Evolutionary conservation across 2,888 invertebrate species (phyloP).

Genomic region (Temnothorax rugatulus): DNA sequence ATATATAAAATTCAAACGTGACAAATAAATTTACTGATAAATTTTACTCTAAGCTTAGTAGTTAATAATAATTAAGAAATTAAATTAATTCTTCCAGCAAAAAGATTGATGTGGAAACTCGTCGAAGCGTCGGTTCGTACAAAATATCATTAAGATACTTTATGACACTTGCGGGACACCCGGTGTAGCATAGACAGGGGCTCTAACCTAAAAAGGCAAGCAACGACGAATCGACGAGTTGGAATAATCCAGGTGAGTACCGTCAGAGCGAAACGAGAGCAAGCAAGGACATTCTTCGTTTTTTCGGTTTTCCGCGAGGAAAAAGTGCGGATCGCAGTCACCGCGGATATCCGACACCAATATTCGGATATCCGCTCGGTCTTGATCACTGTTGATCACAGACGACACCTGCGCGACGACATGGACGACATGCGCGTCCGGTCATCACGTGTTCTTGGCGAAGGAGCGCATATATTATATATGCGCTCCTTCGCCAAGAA

Average conservation of each 20-base stretch:
- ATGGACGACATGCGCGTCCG: slow-evolving; percentile 15
- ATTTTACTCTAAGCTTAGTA: background rate
- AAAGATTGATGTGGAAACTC: background rate
- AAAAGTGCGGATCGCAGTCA: background rate
- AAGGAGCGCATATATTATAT: too few species aligned
- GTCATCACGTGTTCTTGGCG: slow-evolving; percentile 7
- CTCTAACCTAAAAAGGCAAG: slow-evolving; percentile 34
- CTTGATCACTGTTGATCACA: slow-evolving; percentile 27
- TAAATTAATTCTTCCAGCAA: background rate
- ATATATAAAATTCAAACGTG: background rate
- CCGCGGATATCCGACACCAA: background rate
- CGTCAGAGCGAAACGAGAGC: too few species aligned
- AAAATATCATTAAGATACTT: background rate
- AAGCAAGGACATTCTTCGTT: background rate
- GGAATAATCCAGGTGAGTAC: background rate
- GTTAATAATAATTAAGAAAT: background rate
- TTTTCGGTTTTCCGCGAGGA: background rate
- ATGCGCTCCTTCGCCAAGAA: too few species aligned
- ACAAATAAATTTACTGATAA: background rate
- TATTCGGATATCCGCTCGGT: too few species aligned
- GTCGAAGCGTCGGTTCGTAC: background rate
- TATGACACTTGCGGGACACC: slow-evolving; percentile 11
- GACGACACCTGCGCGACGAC: slow-evolving; percentile 20
- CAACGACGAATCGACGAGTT: background rate
- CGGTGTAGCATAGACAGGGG: background rate